phyloP scores from a whole-genome alignment of 1,140 invertebrate species.

The Polypedilum pembai region DNA sequence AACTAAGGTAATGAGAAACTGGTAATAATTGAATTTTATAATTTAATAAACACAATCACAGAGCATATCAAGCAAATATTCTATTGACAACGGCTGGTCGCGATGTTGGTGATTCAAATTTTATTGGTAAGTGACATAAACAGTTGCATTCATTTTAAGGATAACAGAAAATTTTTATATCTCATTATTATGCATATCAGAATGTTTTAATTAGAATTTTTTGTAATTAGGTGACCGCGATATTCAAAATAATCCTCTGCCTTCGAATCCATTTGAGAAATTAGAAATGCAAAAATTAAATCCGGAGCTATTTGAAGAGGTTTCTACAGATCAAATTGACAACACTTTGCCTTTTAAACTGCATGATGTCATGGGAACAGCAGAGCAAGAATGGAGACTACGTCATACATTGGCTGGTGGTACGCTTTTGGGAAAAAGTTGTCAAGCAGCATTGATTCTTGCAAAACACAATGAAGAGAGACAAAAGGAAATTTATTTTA shows the following conservation, averaged over 20 bases:
- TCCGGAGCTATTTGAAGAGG: slow-evolving; percentile 33
- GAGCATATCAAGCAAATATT: neutral
- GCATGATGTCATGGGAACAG: slow-evolving; percentile 50
- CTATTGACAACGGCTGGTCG: slow-evolving; percentile 57
- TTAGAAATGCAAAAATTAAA: slow-evolving; percentile 32
- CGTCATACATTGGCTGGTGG: slow-evolving; percentile 67
- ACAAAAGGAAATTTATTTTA: slow-evolving; percentile 64
- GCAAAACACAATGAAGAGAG: slow-evolving; percentile 58
- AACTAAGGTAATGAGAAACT: slow-evolving; percentile 53
- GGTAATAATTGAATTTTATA: neutral
- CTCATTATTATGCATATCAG: no score
- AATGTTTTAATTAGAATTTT: neutral
- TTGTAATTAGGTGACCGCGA: slow-evolving; percentile 52
- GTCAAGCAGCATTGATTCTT: slow-evolving; percentile 68
- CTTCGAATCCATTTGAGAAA: slow-evolving; percentile 48
- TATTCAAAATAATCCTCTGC: slow-evolving; percentile 66
- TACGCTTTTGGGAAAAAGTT: slow-evolving; percentile 73
- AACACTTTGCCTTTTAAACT: slow-evolving; percentile 34
- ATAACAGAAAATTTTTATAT: no score
- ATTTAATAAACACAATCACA: neutral
- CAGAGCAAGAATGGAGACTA: slow-evolving; percentile 73
- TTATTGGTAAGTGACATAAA: slow-evolving; percentile 48
- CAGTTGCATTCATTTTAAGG: no score
- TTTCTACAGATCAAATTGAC: slow-evolving; percentile 39
- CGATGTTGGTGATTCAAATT: slow-evolving; percentile 78